Percentiles rank a stretch among this genome's conserved stretches.
These are phyloP conservation scores for Tapera naevia DNA, from an alignment of 2,797 vertebrate genomes.

Conservation along the genomic window DNA sequence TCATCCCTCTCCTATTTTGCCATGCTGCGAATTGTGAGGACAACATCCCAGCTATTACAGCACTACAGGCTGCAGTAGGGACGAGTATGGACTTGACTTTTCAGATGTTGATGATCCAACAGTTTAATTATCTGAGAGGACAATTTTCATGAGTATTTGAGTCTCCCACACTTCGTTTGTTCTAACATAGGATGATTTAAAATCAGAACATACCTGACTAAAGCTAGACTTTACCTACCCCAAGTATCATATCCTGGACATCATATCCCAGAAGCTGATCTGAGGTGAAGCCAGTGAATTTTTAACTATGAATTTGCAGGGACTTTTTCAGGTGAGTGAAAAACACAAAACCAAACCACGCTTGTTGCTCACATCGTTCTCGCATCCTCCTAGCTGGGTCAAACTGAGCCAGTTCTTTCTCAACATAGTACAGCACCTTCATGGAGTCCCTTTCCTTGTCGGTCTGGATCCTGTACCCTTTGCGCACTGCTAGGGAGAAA, in stretches of 20 bases:
- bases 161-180: not conserved
- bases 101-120: not conserved
- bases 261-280: not conserved
- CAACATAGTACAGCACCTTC: conserved; percentile 92
- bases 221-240: not conserved
- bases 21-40: not conserved
- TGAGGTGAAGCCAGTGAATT: not conserved
- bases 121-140: not conserved
- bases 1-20: not conserved
- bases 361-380: conserved; percentile 86
- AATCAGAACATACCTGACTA: not conserved
- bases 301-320: not conserved
- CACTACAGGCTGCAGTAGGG: not conserved
- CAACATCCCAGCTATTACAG: not conserved
- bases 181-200: not conserved
- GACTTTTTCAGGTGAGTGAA: not conserved
- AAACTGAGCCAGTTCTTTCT: conserved; percentile 91
- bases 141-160: not conserved
- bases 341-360: not conserved
- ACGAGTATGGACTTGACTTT: not conserved
- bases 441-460: conserved; percentile 89
- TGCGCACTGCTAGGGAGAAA: conserved; percentile 78
- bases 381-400: conserved; percentile 84
- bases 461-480: conserved; percentile 89
- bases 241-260: not conserved